Evolutionary conservation across 2,113 vertebrate species (phyloP).

Genomic region (Heptranchias perlo): DNA sequence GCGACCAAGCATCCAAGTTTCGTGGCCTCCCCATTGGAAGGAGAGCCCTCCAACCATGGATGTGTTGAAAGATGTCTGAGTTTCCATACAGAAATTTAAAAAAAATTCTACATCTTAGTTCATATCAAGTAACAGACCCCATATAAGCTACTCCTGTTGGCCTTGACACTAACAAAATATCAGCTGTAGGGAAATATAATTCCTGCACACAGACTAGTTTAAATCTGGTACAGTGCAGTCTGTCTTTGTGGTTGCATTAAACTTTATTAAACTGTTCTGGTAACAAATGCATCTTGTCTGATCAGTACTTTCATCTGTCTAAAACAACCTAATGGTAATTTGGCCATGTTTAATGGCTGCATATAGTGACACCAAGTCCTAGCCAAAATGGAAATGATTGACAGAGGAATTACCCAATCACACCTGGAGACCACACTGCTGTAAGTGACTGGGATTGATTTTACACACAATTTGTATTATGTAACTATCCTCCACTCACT

Average conservation of each 20-base stretch:
- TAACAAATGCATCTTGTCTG: not conserved
- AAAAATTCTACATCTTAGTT: not conserved
- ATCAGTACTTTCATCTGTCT: not conserved
- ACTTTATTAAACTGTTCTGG: not conserved
- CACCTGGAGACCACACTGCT: no score
- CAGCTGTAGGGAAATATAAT: not conserved
- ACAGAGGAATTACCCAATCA: no score
- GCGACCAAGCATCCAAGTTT: slow-evolving; percentile 55
- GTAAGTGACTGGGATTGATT: no score
- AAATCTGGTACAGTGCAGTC: not conserved
- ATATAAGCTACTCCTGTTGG: not conserved
- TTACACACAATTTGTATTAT: no score
- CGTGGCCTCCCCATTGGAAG: slow-evolving; percentile 61
- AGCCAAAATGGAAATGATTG: no score
- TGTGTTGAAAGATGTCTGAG: slow-evolving; percentile 54
- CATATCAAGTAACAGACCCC: not conserved
- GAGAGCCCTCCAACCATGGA: slow-evolving; percentile 50
- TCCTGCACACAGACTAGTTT: not conserved
- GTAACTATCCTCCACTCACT: no score
- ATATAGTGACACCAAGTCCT: no score
- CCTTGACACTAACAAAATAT: not conserved
- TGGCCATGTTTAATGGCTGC: no score
- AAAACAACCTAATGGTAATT: not conserved
- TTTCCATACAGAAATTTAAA: not conserved
- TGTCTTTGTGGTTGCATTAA: not conserved